phyloP scores from a whole-genome alignment of 2,888 invertebrate genomes.

The Baccha elongata region DNA sequence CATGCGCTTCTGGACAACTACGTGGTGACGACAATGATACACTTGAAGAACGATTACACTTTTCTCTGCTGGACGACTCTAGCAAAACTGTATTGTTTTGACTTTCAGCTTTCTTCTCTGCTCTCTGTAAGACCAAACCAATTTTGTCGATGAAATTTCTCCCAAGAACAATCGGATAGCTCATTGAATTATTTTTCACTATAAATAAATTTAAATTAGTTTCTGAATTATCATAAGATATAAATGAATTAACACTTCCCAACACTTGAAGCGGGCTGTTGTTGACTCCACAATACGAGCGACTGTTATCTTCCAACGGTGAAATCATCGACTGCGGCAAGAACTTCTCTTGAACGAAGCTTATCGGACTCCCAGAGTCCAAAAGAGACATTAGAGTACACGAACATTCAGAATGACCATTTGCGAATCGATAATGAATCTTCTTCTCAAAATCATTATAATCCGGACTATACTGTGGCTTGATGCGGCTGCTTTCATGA shows the following conservation, averaged over 20 bases:
- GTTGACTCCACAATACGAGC: conserved; percentile 56
- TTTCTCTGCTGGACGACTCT: background rate
- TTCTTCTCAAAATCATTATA: conserved; percentile 39
- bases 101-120: conserved; percentile 4
- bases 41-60: background rate
- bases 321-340: conserved; percentile 35
- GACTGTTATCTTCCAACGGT: conserved; percentile 29
- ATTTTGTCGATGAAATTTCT: conserved; percentile 50
- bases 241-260: conserved; percentile 38
- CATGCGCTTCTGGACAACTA: background rate
- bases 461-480: background rate
- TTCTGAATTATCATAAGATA: conserved; percentile 38
- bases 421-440: conserved; percentile 10
- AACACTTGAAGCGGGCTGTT: conserved; percentile 41
- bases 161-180: conserved; percentile 52
- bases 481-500: background rate
- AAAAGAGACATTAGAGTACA: conserved; percentile 22
- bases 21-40: background rate
- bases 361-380: no score
- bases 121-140: conserved; percentile 39
- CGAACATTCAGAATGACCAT: conserved; percentile 15
- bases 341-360: conserved; percentile 42
- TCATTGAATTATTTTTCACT: conserved; percentile 55
- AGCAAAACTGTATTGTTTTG: conserved; percentile 12
- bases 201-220: conserved; percentile 45